phyloP scores from a whole-genome alignment of 2,113 vertebrate genomes.

The Seriola aureovittata region DNA sequence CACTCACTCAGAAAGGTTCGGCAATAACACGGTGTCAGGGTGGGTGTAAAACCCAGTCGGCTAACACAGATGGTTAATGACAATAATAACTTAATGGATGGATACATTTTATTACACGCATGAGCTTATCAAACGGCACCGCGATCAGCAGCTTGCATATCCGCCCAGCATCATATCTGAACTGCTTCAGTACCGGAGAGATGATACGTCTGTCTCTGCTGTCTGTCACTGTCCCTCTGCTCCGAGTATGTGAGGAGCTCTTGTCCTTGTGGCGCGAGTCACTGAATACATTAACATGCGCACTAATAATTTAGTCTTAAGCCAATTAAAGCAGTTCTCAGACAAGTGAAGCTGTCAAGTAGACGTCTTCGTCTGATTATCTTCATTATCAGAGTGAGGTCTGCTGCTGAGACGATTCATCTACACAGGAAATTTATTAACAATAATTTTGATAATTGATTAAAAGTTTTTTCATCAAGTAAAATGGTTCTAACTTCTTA shows the following conservation, averaged over 20 bases:
- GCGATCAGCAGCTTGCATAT: conserved; percentile 33
- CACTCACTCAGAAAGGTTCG: conserved; percentile 16
- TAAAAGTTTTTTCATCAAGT: background rate
- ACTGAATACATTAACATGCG: conserved; percentile 33
- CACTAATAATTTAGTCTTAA: conserved; percentile 31
- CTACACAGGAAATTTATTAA: background rate
- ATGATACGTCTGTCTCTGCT: conserved; percentile 31
- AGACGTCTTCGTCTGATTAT: conserved; percentile 28
- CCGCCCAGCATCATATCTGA: conserved; percentile 11
- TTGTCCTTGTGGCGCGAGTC: conserved; percentile 39
- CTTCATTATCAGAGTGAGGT: conserved; percentile 2
- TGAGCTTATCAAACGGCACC: conserved; percentile 27
- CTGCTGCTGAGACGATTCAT: background rate
- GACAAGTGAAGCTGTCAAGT: conserved; percentile 48
- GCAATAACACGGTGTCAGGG: conserved; percentile 47
- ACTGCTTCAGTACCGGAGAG: background rate
- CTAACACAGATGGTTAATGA: conserved; percentile 72
- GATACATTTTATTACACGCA: conserved; percentile 63
- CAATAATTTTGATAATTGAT: background rate
- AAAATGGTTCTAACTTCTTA: background rate
- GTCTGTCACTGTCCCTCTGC: conserved; percentile 33
- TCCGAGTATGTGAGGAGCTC: conserved; percentile 17
- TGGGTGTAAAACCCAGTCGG: conserved; percentile 37
- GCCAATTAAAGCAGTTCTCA: conserved; percentile 51
- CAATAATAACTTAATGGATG: conserved; percentile 68